A percentile compares a stretch with the other conserved stretches of the same genome.
These are phyloP conservation scores for Drosophila tanythrix DNA, from an alignment of 2,888 invertebrate species.

Conservation along the genomic window DNA sequence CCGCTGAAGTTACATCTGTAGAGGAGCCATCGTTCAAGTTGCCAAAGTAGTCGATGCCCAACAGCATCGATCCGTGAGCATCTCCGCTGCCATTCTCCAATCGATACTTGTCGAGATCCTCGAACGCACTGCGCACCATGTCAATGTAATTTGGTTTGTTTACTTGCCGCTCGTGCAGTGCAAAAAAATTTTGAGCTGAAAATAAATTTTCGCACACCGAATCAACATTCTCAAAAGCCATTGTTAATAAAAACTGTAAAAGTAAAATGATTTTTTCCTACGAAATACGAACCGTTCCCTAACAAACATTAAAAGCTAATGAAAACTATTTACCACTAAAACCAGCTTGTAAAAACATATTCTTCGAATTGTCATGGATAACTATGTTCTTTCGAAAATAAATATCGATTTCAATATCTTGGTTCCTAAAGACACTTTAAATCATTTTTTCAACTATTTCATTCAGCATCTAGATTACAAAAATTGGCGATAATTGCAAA, in stretches of 20 bases:
- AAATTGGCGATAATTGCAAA: constrained; percentile 5
- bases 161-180: constrained; percentile 41
- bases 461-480: constrained; percentile 22
- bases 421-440: not conserved
- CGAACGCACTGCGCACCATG: constrained; percentile 34
- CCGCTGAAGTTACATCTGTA: not conserved
- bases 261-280: constrained; percentile 45
- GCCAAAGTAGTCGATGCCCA: constrained; percentile 32
- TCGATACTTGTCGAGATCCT: constrained; percentile 46
- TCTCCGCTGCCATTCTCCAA: constrained; percentile 67
- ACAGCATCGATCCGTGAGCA: constrained; percentile 51
- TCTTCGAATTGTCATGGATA: not conserved
- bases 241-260: constrained; percentile 52
- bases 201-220: constrained; percentile 58
- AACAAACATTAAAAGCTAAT: constrained; percentile 61
- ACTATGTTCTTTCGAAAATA: not conserved
- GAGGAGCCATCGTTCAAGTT: constrained; percentile 16
- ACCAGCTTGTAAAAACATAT: not conserved
- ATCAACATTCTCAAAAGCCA: constrained; percentile 58
- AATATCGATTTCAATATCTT: not conserved
- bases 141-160: constrained; percentile 49
- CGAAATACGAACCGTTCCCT: constrained; percentile 66
- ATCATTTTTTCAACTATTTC: not conserved
- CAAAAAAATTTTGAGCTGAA: constrained; percentile 57
- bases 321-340: constrained; percentile 12